phyloP scores from a whole-genome alignment of 2,888 invertebrate genomes.

The Monoplex corrugatus region DNA sequence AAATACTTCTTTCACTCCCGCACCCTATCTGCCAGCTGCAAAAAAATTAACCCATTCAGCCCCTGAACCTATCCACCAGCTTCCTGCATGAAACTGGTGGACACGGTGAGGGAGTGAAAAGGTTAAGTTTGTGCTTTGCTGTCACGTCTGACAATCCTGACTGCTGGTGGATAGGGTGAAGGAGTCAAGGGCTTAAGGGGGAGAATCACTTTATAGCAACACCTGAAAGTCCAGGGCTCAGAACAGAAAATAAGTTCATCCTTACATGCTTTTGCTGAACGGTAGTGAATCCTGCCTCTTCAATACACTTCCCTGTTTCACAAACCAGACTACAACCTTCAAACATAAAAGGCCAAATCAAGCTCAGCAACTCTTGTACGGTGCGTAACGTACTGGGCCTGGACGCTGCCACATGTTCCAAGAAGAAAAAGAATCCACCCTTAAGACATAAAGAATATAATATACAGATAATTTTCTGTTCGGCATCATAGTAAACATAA shows the following conservation, averaged over 20 bases:
- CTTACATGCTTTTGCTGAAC: conserved; percentile 56
- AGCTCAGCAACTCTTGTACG: conserved; percentile 63
- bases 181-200: too few relatives aligned
- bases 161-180: too few relatives aligned
- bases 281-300: conserved; percentile 64
- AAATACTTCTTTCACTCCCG: too few relatives aligned
- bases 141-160: too few relatives aligned
- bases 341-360: conserved; percentile 62
- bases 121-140: too few relatives aligned
- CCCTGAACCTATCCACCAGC: too few relatives aligned
- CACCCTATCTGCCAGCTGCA: too few relatives aligned
- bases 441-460: conserved; percentile 54
- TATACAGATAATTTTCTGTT: too few relatives aligned
- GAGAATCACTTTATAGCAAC: conserved; percentile 53
- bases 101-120: too few relatives aligned
- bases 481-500: too few relatives aligned
- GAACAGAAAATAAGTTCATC: conserved; percentile 46
- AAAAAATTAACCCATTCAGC: too few relatives aligned
- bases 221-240: conserved; percentile 53
- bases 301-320: conserved; percentile 62
- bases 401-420: conserved; percentile 73
- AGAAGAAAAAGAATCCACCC: conserved; percentile 71
- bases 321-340: conserved; percentile 66
- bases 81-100: too few relatives aligned
- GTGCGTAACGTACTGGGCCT: conserved; percentile 57